Base-by-base conservation (phyloP, 2,113 vertebrate genomes). In the Hirundichthys speculiger region DNA sequence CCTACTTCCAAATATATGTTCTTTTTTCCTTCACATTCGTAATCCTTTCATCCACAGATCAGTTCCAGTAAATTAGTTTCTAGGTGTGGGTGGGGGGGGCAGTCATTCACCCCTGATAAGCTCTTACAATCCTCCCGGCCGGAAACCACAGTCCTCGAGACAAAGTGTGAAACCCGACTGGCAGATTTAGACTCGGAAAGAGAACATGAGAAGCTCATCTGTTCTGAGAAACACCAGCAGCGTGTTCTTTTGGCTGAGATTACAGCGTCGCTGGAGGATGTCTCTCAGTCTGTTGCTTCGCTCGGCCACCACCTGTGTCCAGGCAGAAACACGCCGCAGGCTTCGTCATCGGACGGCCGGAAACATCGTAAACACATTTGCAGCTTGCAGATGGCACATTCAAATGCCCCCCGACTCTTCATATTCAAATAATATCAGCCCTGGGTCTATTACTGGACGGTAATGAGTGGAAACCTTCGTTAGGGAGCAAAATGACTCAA, bases 111-210 rank as follows among this genome's bases (percentile, higher is more conserved):
- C 39, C 10, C 22, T n/a, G 38, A 56, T 10, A 41, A 41, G 14
- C 42, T 2, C 15, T 42, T 57, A 12, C 3, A 24, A n/a, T 18
- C 49, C 3, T 25, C 14, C 11, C 12, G 19, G 56, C 39, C 50
- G 25, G 38, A 61, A 49, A 39, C 58, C 58, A 48, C 27, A 22
- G 22, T 48, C 18, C 43, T 22, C 47, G 27, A 25, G 27, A 51
- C 21, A 18, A 63, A 41, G 43, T 63, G 60, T 51, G 47, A 63
- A 51, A 63, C 47, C 46, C 49, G 16, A 19, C 34, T 14, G 19
- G 24, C 15, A 21, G 20, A 18, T 13, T 19, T 50, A n/a, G 14
- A 20, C 15, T 16, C 40, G 15, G 1, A 45, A 24, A 20, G n/a
- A 58, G 40, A 27, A 59, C 30, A 27, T 20, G 11, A 45, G 16